Base-by-base conservation (phyloP, 2,113 vertebrate species). In the Mus spicilegus region DNA sequence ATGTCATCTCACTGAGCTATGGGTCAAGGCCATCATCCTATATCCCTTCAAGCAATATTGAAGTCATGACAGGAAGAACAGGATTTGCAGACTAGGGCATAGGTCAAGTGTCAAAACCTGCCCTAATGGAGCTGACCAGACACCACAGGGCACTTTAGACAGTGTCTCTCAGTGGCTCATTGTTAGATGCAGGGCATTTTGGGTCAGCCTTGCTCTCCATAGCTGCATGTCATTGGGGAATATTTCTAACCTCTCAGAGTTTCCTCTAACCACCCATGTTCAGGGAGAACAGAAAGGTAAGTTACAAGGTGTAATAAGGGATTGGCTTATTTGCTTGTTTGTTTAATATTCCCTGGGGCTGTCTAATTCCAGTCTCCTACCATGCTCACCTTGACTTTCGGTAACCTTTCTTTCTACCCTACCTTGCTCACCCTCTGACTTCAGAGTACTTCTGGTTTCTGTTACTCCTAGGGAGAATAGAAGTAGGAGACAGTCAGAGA, bases 1-100 rank as follows among this genome's bases (percentile, higher is more conserved):
- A 42, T 30, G 19, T 51, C 3, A 0, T 46, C 39, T 33, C 28
- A 65, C 39, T 14, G 0, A 5, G 51, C 80, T 20, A 20, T 19
- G 61, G 19, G 11, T 46, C 30, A 61, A 3, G 39, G 63, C 3
- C 84, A 33, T 80, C 56, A 13, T 70, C n/a, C 36, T 80, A 70
- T 81, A 42, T 69, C 19, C 65, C 30, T 67, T 85, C 65, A 20
- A 20, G 51, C 16, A 89, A 65, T 56, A 42, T 3, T 72, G 77
- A 11, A 19, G 67, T 75, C 72, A 39, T 16, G 28, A 7, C 49
- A 69, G 80, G 51, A 8, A 75, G 78, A n/a, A 36, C 0, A 10
- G 72, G 72, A 39, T 78, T 73, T 82, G 36, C 49, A 87, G 39
- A 5, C 72, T 39, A 76, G 58, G 61, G 91, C 84, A 46, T 36